Evolutionary conservation across 2,888 invertebrate genomes (phyloP), one percentile per base, ranked within the genome.

Genomic region (Cheilosia pagana): DNA sequence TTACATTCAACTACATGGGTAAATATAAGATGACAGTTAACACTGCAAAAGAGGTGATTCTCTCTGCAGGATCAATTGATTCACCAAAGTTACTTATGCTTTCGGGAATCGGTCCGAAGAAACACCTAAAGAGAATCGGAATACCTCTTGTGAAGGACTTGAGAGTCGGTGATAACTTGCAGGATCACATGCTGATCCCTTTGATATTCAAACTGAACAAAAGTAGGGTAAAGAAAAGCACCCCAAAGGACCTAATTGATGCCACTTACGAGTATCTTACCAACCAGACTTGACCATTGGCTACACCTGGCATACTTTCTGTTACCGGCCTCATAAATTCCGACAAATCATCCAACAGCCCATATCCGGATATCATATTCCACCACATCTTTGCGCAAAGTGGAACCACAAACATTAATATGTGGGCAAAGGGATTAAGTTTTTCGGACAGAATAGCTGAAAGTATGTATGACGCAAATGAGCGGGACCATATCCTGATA

Each of bases 171-270:
- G 93, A 94, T 87, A 96, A 97, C 89, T 92, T 97, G 1, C 96
- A 96, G 90, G 97, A 97, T 89, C 97, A 97, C 90, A 94, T 95
- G 25, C 94, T 94, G 0, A 93, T 95, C 1, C 89, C 89, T 2
- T 5, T 91, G 0, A 88, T 89, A 25, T 50, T 90, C n/a, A 87
- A 89, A 23, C 90, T 94, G 87, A 93, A 93, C 1, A 87, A 87
- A 19, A 77, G 87, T 31, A 83, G n/a, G 1, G 85, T 88, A 0
- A 28, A 72, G 25, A 16, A 85, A 0, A 25, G 81, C 0, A 83
- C 88, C 88, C 23, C 92, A 89, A 86, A 90, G 90, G 87, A 88
- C 0, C 21, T 86, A 0, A 60, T 91, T 1, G 89, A 91, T 52
- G 86, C 65, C 6, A 81, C 89, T 2, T 92, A 90, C 31, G 87